Base-by-base conservation (phyloP, 2,113 vertebrate species). In the Psittacula cyanocephala region DNA sequence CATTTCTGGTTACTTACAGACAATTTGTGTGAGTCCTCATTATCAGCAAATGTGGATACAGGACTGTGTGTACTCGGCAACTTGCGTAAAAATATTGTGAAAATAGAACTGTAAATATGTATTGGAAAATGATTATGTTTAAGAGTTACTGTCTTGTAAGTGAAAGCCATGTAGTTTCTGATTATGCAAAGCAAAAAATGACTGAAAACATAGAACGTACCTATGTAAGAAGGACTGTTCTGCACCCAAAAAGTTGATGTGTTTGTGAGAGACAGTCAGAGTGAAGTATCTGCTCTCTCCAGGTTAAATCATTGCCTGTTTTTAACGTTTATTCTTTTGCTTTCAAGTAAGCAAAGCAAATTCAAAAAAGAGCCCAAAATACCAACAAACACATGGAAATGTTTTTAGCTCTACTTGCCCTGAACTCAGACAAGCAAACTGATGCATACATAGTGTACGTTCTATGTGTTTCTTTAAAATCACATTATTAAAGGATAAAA, bases 11-110 rank as follows among this genome's bases (percentile, higher is more conserved):
- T 88, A 22, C 60, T 39, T 67, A 62, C 95, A 86, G 75, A 78
- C 60, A 67, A 37, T 77, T 88, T 80, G 24, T 92, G 25, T 84
- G 86, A 80, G 64, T 96, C 81, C 24, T 83, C 23, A 13, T 65
- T 71, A 49, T 60, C 92, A 67, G 59, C 79, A 77, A 92, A 87
- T 84, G 91, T 91, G 88, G 81, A n/a, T n/a, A n/a, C n/a, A n/a
- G n/a, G n/a, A 86, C 86, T 95, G 93, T 92, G n/a, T 89, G 93
- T 81, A 53, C 50, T 92, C 55, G 50, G 89, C 68, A 96, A 68
- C 65, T 92, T 9, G 4, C 46, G 65, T 9, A 72, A 77, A 94
- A 90, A 88, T 81, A 76, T 95, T 85, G 87, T 81, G n/a, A 91
- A 84, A 94, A 46, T 49, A 39, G 50, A 53, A 29, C 60, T 49